Percentiles rank a stretch among this genome's conserved stretches.
Conservation (phyloP, 2,113 vertebrate genomes). For the Onychorhynchus coronatus region DNA sequence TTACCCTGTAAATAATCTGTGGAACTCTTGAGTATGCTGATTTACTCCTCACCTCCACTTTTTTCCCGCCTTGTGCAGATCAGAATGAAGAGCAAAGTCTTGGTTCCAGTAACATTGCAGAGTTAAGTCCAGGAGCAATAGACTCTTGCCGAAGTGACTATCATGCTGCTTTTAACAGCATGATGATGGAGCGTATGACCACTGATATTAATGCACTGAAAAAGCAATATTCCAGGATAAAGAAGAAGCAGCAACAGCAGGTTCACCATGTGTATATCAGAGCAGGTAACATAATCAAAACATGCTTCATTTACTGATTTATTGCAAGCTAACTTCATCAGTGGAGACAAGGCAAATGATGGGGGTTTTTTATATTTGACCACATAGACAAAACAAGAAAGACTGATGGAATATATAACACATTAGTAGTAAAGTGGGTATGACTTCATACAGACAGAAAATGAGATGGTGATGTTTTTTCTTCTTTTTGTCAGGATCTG, state of each 20-base stretch:
- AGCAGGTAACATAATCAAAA: slow-evolving; percentile 79
- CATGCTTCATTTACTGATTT: background rate
- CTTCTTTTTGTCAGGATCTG: slow-evolving; percentile 75
- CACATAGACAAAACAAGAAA: background rate
- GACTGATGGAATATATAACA: background rate
- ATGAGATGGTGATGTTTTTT: slow-evolving; percentile 19
- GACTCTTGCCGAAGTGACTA: slow-evolving; percentile 87
- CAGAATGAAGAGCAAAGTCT: slow-evolving; percentile 80
- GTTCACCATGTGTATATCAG: slow-evolving; percentile 89
- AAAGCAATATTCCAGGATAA: slow-evolving; percentile 92
- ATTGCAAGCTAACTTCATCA: background rate
- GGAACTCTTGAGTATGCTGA: background rate
- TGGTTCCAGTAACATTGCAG: slow-evolving; percentile 85
- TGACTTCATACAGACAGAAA: background rate
- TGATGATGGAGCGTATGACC: slow-evolving; percentile 99
- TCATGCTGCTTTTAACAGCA: slow-evolving; percentile 92
- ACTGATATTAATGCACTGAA: slow-evolving; percentile 93
- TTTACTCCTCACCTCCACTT: background rate
- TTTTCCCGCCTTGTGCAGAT: slow-evolving; percentile 70
- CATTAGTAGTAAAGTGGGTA: background rate
- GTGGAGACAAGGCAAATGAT: background rate
- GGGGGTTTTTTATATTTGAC: background rate
- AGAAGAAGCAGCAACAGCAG: slow-evolving; percentile 93
- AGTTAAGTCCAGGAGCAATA: slow-evolving; percentile 93
- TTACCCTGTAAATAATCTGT: background rate